Evolutionary conservation across 2,113 vertebrate species (phyloP), one percentile per base, ranked within the genome.

Genomic region (Gulo gulo): DNA sequence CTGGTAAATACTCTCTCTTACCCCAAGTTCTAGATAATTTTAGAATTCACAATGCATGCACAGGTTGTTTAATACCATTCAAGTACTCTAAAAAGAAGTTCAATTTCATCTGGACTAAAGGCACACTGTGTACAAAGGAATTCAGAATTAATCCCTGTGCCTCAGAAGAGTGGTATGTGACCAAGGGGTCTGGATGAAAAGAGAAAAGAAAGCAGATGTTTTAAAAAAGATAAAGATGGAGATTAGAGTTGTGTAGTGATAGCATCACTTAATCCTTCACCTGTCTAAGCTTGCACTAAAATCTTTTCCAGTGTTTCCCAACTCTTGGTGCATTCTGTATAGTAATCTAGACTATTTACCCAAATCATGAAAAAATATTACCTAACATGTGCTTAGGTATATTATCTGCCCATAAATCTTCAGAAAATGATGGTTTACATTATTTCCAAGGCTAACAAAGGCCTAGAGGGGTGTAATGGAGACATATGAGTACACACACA

Each of bases 21-120:
- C 84, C 42, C 69, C 67, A 88, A 93, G 55, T 86, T 97, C 97
- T 97, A 93, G 80, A 97, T 93, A 87, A 93, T 95, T 98, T 83
- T 59, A 92, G 10, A 84, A 89, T 97, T 97, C 23, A 82, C 86
- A 82, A 20, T 95, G 45, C 88, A 82, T 85, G 42, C 21, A 88
- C n/a, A 89, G 36, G 5, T 61, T 90, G 79, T 97, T 98, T 95
- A 96, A 88, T 96, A 93, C 84, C 80, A 91, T 96, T 74, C 83
- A 97, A 89, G 29, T 97, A 42, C 55, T 94, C 52, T 80, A 97
- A 93, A 94, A n/a, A 96, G 21, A 45, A 95, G 7, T 65, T 92
- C 97, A 97, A 96, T 98, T 98, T 94, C 61, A 80, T 83, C 69
- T 79, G 67, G 50, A 73, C 36, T 87, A 97, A 97, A 86, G n/a